These are phyloP conservation scores for Crossocerus cetratus DNA, from an alignment of 2,888 invertebrate genomes.

Conservation along the genomic window DNA sequence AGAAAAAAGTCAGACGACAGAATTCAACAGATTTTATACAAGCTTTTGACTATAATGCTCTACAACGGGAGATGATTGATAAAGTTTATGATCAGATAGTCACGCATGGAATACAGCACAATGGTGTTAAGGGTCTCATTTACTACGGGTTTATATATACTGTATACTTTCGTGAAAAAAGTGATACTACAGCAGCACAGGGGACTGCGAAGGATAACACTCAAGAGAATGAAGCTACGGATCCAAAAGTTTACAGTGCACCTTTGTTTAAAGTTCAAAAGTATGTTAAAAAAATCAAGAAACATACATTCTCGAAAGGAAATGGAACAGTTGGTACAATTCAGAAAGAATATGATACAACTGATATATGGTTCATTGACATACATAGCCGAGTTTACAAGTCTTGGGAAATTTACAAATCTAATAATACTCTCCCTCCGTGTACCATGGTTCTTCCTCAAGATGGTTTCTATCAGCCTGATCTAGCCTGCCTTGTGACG, in stretches of 20 bases:
- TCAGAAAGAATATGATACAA: neutral
- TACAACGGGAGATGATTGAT: neutral
- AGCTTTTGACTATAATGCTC: neutral
- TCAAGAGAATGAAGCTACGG: neutral
- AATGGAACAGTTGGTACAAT: neutral
- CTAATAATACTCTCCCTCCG: constrained; percentile 58
- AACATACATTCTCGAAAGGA: neutral
- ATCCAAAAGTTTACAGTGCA: neutral
- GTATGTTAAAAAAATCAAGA: neutral
- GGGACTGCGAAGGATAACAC: neutral
- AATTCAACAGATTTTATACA: neutral
- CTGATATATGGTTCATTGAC: constrained; percentile 61
- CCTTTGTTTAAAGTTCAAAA: constrained; percentile 32
- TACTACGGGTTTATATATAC: constrained; percentile 42
- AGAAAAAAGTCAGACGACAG: neutral
- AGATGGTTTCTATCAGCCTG: constrained; percentile 64
- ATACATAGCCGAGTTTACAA: constrained; percentile 59
- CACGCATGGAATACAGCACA: neutral
- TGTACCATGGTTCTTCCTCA: constrained; percentile 69
- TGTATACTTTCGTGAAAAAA: constrained; percentile 16
- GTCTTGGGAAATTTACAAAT: constrained; percentile 61
- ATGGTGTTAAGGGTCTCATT: neutral
- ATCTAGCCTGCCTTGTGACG: constrained; percentile 48
- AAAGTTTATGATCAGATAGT: constrained; percentile 21
- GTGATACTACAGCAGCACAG: neutral